A percentile compares a stretch with the other conserved stretches of the same genome.
Evolutionary conservation across 2,888 invertebrate species (phyloP).

Genomic region (Amorpha juglandis): DNA sequence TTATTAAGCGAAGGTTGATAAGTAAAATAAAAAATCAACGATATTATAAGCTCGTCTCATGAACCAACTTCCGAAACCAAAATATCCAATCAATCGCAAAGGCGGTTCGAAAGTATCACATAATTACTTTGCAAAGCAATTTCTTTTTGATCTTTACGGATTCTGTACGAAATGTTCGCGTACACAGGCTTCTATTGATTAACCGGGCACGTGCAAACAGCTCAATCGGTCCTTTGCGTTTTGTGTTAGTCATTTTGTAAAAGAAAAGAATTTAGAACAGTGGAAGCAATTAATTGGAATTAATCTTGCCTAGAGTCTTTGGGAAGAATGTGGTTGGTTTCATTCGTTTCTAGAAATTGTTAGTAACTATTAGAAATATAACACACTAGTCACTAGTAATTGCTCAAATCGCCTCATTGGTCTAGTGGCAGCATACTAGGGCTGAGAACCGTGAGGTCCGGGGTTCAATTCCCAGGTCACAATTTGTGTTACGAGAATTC

Average conservation of each 20-base stretch:
- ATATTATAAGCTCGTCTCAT: neutral
- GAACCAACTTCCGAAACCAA: neutral
- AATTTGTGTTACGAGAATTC: too few relatives aligned
- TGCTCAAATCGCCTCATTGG: too few relatives aligned
- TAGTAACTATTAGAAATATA: too few relatives aligned
- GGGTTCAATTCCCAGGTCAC: too few relatives aligned
- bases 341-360: too few relatives aligned
- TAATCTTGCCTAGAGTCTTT: neutral
- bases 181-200: slow-evolving; percentile 46
- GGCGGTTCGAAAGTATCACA: neutral
- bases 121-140: slow-evolving; percentile 43
- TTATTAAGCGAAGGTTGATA: too few relatives aligned
- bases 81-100: slow-evolving; percentile 10
- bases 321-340: neutral
- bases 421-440: too few relatives aligned
- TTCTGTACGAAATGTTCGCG: slow-evolving; percentile 34
- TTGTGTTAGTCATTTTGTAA: slow-evolving; percentile 40
- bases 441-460: too few relatives aligned
- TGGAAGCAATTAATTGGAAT: slow-evolving; percentile 12
- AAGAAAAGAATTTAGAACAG: slow-evolving; percentile 33
- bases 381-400: too few relatives aligned
- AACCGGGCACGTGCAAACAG: slow-evolving; percentile 47
- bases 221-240: slow-evolving; percentile 42
- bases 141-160: slow-evolving; percentile 32
- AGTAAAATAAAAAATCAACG: neutral